These are phyloP conservation scores for Agraylea sexmaculata DNA, from an alignment of 1,140 invertebrate genomes.

Conservation along the genomic window DNA sequence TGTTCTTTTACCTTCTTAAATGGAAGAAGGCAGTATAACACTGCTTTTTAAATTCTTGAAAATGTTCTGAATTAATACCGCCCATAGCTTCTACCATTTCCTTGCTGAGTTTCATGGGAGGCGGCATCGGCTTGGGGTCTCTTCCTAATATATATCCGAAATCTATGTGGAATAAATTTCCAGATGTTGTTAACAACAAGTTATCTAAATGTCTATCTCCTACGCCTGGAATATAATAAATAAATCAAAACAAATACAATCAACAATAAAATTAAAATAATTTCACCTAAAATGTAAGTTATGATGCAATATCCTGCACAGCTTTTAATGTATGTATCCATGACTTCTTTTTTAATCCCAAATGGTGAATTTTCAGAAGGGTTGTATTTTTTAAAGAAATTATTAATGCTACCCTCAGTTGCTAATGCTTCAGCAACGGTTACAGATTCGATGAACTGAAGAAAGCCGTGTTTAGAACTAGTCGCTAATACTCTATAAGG, in stretches of 20 bases:
- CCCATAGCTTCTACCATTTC: conserved; percentile 99
- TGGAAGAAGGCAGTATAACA: conserved; percentile 96
- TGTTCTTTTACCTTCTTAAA: conserved; percentile 56
- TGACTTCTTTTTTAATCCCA: conserved; percentile 84
- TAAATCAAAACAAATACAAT: conserved; percentile 2
- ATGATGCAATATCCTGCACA: conserved; percentile 99
- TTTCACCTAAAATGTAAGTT: conserved; percentile 74
- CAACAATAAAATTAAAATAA: conserved; percentile 6
- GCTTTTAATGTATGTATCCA: conserved; percentile 96
- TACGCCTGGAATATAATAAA: conserved; percentile 51
- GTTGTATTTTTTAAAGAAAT: conserved; percentile 83
- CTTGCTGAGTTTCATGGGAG: conserved; percentile 96
- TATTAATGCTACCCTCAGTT: conserved; percentile 77
- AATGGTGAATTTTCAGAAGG: conserved; percentile 79
- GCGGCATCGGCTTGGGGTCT: conserved; percentile 95
- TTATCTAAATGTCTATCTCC: conserved; percentile 98
- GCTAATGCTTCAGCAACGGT: conserved; percentile 85
- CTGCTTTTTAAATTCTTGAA: conserved; percentile 87
- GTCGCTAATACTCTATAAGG: conserved; percentile 90
- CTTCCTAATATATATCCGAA: conserved; percentile 97
- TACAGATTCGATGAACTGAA: conserved; percentile 93
- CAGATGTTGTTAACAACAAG: conserved; percentile 76
- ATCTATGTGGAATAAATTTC: conserved; percentile 97
- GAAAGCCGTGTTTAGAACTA: conserved; percentile 89
- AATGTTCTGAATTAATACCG: conserved; percentile 83